These are phyloP conservation scores for Gulo gulo DNA, from an alignment of 2,113 vertebrate genomes.

Conservation along the genomic window DNA sequence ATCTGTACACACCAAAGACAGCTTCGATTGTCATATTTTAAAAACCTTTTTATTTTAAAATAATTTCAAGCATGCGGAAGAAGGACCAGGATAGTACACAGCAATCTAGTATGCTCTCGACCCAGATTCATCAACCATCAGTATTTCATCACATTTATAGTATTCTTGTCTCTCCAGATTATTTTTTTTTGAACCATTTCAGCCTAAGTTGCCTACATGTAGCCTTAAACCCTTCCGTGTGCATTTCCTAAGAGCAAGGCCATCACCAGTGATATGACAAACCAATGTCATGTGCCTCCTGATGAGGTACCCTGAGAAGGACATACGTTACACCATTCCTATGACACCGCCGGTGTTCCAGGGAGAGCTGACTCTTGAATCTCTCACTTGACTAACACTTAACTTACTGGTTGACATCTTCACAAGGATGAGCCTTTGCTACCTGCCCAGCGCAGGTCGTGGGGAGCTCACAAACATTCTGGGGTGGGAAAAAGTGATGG, in stretches of 20 bases:
- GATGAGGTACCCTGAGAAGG: neutral
- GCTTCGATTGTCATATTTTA: neutral
- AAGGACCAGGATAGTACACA: neutral
- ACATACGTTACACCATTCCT: neutral
- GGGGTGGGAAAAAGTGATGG: neutral
- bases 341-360: neutral
- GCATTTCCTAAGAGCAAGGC: neutral
- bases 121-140: neutral
- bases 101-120: neutral
- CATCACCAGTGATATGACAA: neutral
- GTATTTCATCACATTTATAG: neutral
- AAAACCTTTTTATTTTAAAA: slow-evolving; percentile 14
- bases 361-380: neutral
- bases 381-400: neutral
- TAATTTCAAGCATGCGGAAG: neutral
- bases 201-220: neutral
- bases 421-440: neutral
- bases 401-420: neutral
- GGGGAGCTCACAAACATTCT: neutral
- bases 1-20: neutral
- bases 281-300: neutral
- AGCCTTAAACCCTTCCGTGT: neutral
- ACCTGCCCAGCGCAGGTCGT: neutral
- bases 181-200: neutral
- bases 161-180: neutral